A percentile compares a stretch with the other conserved stretches of the same genome.
Conservation (phyloP, 2,888 invertebrate genomes). For the Ptychoptera contaminata region DNA sequence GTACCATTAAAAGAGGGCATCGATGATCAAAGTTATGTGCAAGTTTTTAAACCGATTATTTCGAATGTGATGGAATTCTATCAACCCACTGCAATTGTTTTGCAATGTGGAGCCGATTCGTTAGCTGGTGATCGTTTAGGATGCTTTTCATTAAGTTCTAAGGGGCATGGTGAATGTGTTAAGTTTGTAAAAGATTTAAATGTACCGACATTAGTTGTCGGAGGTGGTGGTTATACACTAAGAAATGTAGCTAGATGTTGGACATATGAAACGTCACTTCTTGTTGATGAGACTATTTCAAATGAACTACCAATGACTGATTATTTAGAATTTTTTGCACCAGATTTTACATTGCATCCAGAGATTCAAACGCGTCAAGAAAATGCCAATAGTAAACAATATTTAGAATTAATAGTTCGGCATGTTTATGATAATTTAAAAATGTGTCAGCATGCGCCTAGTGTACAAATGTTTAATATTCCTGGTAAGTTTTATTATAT, state of each 20-base stretch:
- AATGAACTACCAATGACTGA: conserved; percentile 93
- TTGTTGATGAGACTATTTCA: conserved; percentile 83
- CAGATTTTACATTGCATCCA: conserved; percentile 91
- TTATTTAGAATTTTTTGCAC: conserved; percentile 93
- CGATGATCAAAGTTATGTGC: conserved; percentile 81
- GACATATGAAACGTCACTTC: conserved; percentile 94
- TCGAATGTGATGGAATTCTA: conserved; percentile 91
- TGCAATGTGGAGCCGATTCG: conserved; percentile 98
- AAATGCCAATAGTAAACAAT: conserved; percentile 92
- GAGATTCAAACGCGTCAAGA: conserved; percentile 75
- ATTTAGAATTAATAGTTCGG: conserved; percentile 78
- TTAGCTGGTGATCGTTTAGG: conserved; percentile 88
- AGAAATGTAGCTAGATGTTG: conserved; percentile 96
- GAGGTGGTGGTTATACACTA: conserved; percentile 73
- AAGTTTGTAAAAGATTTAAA: conserved; percentile 85
- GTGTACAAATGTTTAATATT: conserved; percentile 94
- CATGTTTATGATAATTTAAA: conserved; percentile 86
- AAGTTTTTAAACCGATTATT: conserved; percentile 90
- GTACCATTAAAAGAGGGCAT: conserved; percentile 97
- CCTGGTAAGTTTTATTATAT: conserved; percentile 32
- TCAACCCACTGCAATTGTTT: conserved; percentile 88
- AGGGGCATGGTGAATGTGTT: conserved; percentile 96
- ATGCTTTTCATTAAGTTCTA: conserved; percentile 88
- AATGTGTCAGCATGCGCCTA: conserved; percentile 84
- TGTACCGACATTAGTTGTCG: conserved; percentile 82